These are phyloP conservation scores for Noctua janthina DNA, from an alignment of 2,888 invertebrate species.

Conservation along the genomic window DNA sequence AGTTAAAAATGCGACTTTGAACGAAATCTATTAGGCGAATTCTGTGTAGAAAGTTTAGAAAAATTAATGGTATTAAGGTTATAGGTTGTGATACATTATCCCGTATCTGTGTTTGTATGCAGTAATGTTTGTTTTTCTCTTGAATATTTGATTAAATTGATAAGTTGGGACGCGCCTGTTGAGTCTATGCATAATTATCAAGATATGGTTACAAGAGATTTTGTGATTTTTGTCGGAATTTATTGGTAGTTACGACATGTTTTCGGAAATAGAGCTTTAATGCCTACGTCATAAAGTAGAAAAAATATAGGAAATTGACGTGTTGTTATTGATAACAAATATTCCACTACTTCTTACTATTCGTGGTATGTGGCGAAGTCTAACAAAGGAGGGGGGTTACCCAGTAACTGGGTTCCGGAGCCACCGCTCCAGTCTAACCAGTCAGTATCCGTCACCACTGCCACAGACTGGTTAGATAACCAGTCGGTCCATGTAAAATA, in stretches of 20 bases:
- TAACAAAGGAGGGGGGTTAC: neutral
- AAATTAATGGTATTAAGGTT: constrained; percentile 72
- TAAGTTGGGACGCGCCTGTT: constrained; percentile 42
- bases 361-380: neutral
- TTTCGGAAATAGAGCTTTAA: constrained; percentile 20
- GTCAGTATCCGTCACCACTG: neutral
- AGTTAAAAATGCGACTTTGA: constrained; percentile 49
- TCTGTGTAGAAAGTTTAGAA: constrained; percentile 72
- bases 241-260: constrained; percentile 41
- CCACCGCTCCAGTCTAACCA: too few relatives aligned
- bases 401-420: neutral
- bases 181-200: constrained; percentile 55
- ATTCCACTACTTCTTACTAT: neutral
- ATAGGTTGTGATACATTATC: constrained; percentile 69
- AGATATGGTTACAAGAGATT: constrained; percentile 40
- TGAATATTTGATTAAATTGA: constrained; percentile 67
- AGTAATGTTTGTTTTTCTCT: constrained; percentile 70
- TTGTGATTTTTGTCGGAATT: constrained; percentile 28
- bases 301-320: neutral
- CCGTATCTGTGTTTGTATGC: constrained; percentile 40
- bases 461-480: neutral
- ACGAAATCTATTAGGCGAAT: constrained; percentile 69
- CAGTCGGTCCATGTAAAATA: neutral
- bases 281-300: constrained; percentile 14
- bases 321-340: neutral